A percentile compares a stretch with the other conserved stretches of the same genome.
Conservation (phyloP, 1,140 invertebrate genomes). For the Drosophila rhopaloa region DNA sequence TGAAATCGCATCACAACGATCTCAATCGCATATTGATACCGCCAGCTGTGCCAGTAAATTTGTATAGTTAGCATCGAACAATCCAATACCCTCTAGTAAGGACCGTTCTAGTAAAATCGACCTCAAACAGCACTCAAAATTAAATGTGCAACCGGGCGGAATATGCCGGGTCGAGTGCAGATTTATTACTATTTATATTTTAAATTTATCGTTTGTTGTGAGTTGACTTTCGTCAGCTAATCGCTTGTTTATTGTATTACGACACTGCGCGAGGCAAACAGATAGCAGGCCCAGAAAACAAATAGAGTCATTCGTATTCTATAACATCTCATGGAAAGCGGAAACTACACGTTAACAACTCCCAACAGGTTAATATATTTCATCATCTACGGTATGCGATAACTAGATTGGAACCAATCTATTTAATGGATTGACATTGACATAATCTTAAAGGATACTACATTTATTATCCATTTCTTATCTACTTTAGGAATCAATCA, state of each 20-base stretch:
- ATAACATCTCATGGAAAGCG: conserved; percentile 28
- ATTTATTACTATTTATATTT: conserved; percentile 37
- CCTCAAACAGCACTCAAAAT: background rate
- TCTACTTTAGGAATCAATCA: background rate
- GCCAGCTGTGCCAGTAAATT: background rate
- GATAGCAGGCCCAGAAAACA: conserved; percentile 17
- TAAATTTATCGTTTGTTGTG: conserved; percentile 36
- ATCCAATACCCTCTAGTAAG: background rate
- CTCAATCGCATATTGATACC: conserved; percentile 12
- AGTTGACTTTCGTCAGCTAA: conserved; percentile 7
- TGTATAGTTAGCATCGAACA: background rate
- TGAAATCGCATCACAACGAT: conserved; percentile 14
- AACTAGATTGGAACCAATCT: background rate
- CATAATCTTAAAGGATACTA: background rate
- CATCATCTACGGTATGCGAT: conserved; percentile 18
- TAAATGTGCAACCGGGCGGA: background rate
- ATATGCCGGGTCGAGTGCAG: conserved; percentile 3
- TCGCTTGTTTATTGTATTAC: conserved; percentile 16
- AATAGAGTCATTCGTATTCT: conserved; percentile 36
- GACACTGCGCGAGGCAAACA: conserved; percentile 22
- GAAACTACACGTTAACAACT: conserved; percentile 14
- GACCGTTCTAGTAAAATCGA: background rate
- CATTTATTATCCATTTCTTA: background rate
- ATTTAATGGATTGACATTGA: background rate
- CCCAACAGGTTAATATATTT: conserved; percentile 15